Base-by-base conservation (phyloP, 2,888 invertebrate species). In the Hydrotaea cyrtoneurina region DNA sequence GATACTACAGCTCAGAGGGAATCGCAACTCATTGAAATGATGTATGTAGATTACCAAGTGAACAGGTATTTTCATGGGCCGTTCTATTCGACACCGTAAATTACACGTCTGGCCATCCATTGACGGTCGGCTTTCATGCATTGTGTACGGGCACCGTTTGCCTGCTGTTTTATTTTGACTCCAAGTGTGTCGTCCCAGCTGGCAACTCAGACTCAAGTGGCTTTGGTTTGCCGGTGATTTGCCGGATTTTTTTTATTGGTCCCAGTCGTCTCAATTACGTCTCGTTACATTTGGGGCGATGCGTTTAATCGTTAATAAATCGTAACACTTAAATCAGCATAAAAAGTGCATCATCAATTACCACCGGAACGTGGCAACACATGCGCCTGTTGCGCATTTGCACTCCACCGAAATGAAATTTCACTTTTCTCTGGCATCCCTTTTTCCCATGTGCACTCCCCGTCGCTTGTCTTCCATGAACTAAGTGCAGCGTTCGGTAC, bases 261-360 rank as follows among this genome's bases (percentile, higher is more conserved):
- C 57, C 39, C 43, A 11, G 4, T 64, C 39, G 21, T 23, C 39
- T 39, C n/a, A 31, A 31, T 17, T 55, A 55, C 5, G 26, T 19
- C 17, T 4, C 43, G 36, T 39, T 21, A 8, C 21, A 43, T 17
- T 17, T 21, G 17, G 46, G 62, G 26, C 59, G 59, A 74, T 26
- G 59, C 46, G 46, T 43, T 74, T 46, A 74, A 57, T 74, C 21
- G 15, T 74, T 59, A 13, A 10, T 43, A 13, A 43, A 43, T 43
- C 43, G 43, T 43, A 69, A 31, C 31, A 74, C 57, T 74, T 74
- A 74, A 74, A 59, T 74, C 23, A 74, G 62, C 46, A 74, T 74
- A 26, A 74, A 74, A 23, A 10, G 31, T 46, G 26, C 46, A 74
- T 43, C 43, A 46, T 74, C 59, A 43, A 62, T 74, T 74, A 43